phyloP scores from a whole-genome alignment of 2,797 vertebrate species.

The Halcyon chelicuti region DNA sequence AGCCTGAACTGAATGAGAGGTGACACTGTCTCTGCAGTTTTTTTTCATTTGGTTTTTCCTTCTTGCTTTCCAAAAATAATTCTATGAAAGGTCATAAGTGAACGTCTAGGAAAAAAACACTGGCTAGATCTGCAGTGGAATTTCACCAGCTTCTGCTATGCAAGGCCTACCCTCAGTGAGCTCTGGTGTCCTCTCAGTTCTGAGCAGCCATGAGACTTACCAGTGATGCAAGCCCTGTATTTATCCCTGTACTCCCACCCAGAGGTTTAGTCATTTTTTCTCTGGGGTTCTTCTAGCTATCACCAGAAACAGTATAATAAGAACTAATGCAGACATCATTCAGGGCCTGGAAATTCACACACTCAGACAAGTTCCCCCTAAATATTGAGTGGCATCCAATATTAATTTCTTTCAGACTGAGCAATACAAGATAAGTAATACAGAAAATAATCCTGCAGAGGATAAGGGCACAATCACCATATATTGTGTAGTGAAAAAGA shows the following conservation, averaged over 20 bases:
- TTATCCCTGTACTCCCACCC: background rate
- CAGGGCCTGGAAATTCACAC: background rate
- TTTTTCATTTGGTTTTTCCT: background rate
- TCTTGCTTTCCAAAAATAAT: background rate
- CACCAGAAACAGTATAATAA: background rate
- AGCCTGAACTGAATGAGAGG: background rate
- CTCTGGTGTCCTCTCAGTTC: background rate
- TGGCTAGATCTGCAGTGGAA: background rate
- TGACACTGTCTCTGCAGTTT: background rate
- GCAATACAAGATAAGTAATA: background rate
- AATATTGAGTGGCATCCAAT: background rate
- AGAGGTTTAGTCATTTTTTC: background rate
- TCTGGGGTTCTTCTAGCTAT: background rate
- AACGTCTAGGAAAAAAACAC: background rate
- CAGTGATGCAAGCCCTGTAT: background rate
- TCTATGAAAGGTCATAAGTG: background rate
- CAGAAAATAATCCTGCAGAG: conserved; percentile 23
- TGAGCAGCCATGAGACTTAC: background rate
- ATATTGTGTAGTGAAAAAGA: background rate
- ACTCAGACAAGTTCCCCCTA: background rate
- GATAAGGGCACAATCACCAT: background rate
- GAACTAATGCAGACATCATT: accelerated
- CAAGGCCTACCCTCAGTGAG: background rate
- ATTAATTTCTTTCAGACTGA: background rate
- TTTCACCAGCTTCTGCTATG: background rate